Evolutionary conservation across 2,888 invertebrate species (phyloP).

Genomic region (Drosophila neotestacea): DNA sequence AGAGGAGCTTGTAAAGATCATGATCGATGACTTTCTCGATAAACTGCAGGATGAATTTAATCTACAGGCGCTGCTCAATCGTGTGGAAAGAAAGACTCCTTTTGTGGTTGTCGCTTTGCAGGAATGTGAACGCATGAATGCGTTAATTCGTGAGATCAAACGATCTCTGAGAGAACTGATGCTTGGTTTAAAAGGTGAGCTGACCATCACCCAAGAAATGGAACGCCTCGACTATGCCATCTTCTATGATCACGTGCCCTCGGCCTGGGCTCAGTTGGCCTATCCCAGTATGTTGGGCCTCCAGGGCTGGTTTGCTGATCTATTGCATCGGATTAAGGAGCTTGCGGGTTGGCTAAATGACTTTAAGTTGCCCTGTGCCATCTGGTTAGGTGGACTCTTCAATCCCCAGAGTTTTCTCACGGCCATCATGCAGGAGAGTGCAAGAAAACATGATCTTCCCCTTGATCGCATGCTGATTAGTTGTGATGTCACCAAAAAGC

Average conservation of each 20-base stretch:
- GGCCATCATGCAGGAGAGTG: conserved; percentile 99
- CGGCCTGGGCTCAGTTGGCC: conserved; percentile 93
- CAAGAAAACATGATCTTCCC: conserved; percentile 97
- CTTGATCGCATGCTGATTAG: conserved; percentile 98
- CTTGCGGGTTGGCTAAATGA: conserved; percentile 95
- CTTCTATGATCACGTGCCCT: conserved; percentile 95
- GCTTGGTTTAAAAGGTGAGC: conserved; percentile 96
- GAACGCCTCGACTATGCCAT: conserved; percentile 93
- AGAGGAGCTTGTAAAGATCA: conserved; percentile 91
- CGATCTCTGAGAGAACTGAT: conserved; percentile 94
- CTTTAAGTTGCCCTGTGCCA: conserved; percentile 91
- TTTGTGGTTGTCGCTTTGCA: conserved; percentile 96
- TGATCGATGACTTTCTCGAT: conserved; percentile 95
- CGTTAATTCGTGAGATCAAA: conserved; percentile 92
- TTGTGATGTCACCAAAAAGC: conserved; percentile 97
- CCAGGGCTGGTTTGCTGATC: conserved; percentile 94
- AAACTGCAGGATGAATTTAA: conserved; percentile 96
- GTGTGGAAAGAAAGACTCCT: conserved; percentile 95
- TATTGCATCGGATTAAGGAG: conserved; percentile 92
- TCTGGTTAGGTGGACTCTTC: conserved; percentile 98
- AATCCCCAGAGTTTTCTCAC: conserved; percentile 99
- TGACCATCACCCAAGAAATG: conserved; percentile 98
- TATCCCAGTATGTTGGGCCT: conserved; percentile 95
- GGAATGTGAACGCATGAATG: conserved; percentile 98
- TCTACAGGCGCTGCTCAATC: conserved; percentile 92